Base-by-base conservation (phyloP, 2,797 vertebrate genomes). In the Paguma larvata region DNA sequence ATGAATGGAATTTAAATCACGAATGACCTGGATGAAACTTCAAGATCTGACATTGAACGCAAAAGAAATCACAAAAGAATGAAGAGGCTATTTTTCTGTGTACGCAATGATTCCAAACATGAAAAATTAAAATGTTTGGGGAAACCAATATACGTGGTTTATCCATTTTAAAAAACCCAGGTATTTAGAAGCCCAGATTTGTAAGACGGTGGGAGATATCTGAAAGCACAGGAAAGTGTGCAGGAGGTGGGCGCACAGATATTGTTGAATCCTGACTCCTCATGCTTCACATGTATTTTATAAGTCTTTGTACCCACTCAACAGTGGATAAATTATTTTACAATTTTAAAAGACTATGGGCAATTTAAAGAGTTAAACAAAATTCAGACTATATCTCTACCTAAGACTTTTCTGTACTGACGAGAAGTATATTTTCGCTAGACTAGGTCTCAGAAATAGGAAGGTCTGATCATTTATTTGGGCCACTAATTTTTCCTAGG, bases 401-500 rank as follows among this genome's bases (percentile, higher is more conserved):
- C 53, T 46, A 80, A 78, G 48, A 92, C 51, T 18, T 70, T 32
- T 89, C 46, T 46, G 2, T 53, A 46, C 23, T 77, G 72, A 34
- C 10, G 41, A 48, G 5, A 59, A 77, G 18, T 63, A 10, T 56
- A 78, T 63, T 44, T 84, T 93, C 41, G 87, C 23, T 77, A 63
- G 27, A 78, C 19, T 46, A 48, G 6, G 41, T 79, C 62, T 27
- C 63, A 86, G 41, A 82, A 46, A 72, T 32, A 90, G 21, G 4
- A 90, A 83, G 25, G 62, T 27, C 11, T 84, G 10, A 32, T 78
- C 19, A 91, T 79, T 84, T 94, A 73, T 94, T 77, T 94, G 53
- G 46, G 59, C 19, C 84, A 44, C 70, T 72, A 16, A 85, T 51
- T 89, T 94, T 89, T 80, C 65, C n/a, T n/a, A 62, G n/a, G 27